Evolutionary conservation across 2,113 vertebrate genomes (phyloP).

Genomic region (Cinclus cinclus): DNA sequence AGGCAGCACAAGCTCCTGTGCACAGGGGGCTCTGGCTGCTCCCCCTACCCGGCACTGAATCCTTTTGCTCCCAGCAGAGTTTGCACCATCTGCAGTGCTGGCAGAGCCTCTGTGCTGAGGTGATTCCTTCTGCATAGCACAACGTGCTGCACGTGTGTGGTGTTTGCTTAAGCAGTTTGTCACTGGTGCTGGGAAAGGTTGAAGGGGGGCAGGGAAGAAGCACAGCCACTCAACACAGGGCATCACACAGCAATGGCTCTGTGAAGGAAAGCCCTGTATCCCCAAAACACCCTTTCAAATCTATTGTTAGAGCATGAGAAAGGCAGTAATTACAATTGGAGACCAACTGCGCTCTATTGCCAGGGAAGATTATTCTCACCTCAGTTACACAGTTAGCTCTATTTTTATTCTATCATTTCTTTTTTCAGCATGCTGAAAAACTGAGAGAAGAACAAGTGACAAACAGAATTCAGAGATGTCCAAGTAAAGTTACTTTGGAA

Average conservation of each 20-base stretch:
- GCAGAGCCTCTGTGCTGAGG: background rate
- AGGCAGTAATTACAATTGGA: conserved; percentile 33
- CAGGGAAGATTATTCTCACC: conserved; percentile 32
- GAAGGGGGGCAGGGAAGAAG: background rate
- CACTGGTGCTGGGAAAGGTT: background rate
- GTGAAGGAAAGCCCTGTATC: background rate
- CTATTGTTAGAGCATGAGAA: background rate
- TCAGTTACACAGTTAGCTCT: conserved; percentile 20
- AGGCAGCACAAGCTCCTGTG: background rate
- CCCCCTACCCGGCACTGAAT: background rate
- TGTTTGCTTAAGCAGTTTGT: background rate
- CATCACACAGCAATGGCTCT: background rate
- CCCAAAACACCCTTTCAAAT: background rate
- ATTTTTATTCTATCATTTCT: conserved; percentile 38
- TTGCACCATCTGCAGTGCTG: background rate
- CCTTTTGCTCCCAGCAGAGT: background rate
- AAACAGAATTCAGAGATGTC: conserved; percentile 36
- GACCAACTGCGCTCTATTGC: background rate
- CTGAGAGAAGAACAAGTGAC: background rate
- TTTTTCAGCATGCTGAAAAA: conserved; percentile 34
- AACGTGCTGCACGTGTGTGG: background rate
- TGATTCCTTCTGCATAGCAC: background rate
- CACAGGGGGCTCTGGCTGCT: background rate
- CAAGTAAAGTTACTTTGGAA: conserved; percentile 32
- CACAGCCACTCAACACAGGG: background rate